Percentiles rank a stretch among this genome's conserved stretches.
Evolutionary conservation across 2,888 invertebrate species (phyloP).

Genomic region (Nymphalis urticae): DNA sequence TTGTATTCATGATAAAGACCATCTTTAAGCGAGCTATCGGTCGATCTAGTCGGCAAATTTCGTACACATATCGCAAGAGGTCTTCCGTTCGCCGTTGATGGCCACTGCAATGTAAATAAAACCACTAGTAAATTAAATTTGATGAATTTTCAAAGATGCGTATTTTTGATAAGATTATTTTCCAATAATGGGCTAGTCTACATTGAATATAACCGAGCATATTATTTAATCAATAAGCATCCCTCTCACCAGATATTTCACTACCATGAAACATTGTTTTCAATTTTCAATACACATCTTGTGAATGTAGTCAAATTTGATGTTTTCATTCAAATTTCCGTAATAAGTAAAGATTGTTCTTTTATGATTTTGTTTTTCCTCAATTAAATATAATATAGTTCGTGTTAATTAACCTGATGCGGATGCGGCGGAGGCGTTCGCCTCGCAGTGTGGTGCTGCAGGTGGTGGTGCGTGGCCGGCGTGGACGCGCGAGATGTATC

Average conservation of each 20-base stretch:
- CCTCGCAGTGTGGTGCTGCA: constrained; percentile 51
- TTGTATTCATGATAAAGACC: constrained; percentile 99
- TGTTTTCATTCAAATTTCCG: too few relatives aligned
- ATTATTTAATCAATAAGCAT: too few relatives aligned
- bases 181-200: background rate
- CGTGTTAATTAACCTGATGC: constrained; percentile 39
- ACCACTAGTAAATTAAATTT: background rate
- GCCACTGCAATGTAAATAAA: constrained; percentile 65
- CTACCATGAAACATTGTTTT: too few relatives aligned
- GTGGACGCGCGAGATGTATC: constrained; percentile 83
- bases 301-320: too few relatives aligned
- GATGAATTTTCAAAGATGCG: background rate
- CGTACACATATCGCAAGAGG: constrained; percentile 95
- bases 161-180: background rate
- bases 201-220: too few relatives aligned
- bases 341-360: too few relatives aligned
- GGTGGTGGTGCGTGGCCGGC: constrained; percentile 70
- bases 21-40: constrained; percentile 97
- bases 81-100: constrained; percentile 85
- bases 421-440: constrained; percentile 53
- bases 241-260: too few relatives aligned
- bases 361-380: too few relatives aligned
- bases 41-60: constrained; percentile 93
- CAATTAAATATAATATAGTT: background rate
- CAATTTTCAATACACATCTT: too few relatives aligned